Conservation (phyloP, 35 echinoderm and acorn worm species). For the Ophioderma brevispina region DNA sequence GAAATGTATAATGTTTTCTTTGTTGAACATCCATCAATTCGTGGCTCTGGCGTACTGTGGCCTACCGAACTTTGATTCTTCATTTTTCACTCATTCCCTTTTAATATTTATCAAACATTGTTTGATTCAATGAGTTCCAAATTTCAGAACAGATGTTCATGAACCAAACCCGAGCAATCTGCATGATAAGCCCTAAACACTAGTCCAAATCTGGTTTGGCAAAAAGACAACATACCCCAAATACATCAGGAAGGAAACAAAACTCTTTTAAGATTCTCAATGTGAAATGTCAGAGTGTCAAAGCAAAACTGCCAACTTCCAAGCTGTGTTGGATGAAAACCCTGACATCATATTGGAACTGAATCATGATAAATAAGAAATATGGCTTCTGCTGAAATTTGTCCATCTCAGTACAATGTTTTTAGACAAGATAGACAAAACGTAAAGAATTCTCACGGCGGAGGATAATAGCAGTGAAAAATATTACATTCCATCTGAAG, state of each 20-base stretch:
- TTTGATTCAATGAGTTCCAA: slow-evolving; percentile 22
- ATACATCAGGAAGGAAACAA: not conserved
- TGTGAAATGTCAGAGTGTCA: slow-evolving; percentile 46
- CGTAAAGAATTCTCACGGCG: slow-evolving; percentile 17
- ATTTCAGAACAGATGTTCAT: not conserved
- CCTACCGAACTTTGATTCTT: slow-evolving; percentile 7
- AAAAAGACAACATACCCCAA: not conserved
- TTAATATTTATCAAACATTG: slow-evolving; percentile 4
- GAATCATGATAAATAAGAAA: slow-evolving; percentile 29
- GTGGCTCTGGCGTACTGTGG: slow-evolving; percentile 39
- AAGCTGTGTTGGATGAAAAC: slow-evolving; percentile 25
- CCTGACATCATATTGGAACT: slow-evolving; percentile 24
- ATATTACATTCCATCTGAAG: slow-evolving; percentile 27
- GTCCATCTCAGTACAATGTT: slow-evolving; percentile 27
- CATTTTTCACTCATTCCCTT: not conserved
- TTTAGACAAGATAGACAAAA: slow-evolving; percentile 37
- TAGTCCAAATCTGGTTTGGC: not conserved
- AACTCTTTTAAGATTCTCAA: slow-evolving; percentile 44
- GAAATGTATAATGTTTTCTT: not conserved
- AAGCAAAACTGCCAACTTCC: slow-evolving; percentile 30
- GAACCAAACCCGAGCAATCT: not conserved
- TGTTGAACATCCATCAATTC: slow-evolving; percentile 27
- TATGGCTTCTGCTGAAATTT: slow-evolving; percentile 34
- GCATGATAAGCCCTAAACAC: not conserved
- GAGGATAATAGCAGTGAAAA: slow-evolving; percentile 30